phyloP scores from a whole-genome alignment of 2,888 invertebrate species.

The Elysia crispata region DNA sequence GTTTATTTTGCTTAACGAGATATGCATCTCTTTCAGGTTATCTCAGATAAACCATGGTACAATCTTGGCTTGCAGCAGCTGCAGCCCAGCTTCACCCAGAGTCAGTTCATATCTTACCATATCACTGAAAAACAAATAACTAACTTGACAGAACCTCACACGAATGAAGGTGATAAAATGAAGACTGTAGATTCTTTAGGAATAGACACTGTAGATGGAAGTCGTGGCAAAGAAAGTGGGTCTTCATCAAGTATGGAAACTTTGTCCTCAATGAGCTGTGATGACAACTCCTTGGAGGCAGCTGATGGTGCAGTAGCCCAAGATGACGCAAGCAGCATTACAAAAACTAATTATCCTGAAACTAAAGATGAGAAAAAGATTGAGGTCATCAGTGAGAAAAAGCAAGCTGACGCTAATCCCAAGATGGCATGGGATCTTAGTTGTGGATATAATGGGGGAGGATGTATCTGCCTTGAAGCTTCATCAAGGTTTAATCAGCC shows the following conservation, averaged over 20 bases:
- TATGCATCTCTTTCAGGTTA: constrained; percentile 43
- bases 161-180: constrained; percentile 6
- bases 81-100: constrained; percentile 57
- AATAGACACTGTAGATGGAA: background rate
- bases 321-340: no score
- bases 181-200: background rate
- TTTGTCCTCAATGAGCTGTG: no score
- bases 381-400: constrained; percentile 1
- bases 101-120: constrained; percentile 40
- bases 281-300: no score
- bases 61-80: constrained; percentile 67
- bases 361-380: background rate
- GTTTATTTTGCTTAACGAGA: no score
- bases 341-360: no score
- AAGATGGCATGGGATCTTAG: constrained; percentile 33
- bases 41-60: constrained; percentile 59
- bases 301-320: no score
- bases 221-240: background rate
- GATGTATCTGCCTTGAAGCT: constrained; percentile 30
- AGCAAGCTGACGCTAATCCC: constrained; percentile 12
- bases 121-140: background rate
- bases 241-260: no score
- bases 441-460: constrained; percentile 39
- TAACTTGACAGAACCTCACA: background rate
- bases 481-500: background rate